Percentiles rank a stretch among this genome's conserved stretches.
Evolutionary conservation across 2,113 vertebrate genomes (phyloP).

Genomic region (Rhegmatorhina hoffmannsi): DNA sequence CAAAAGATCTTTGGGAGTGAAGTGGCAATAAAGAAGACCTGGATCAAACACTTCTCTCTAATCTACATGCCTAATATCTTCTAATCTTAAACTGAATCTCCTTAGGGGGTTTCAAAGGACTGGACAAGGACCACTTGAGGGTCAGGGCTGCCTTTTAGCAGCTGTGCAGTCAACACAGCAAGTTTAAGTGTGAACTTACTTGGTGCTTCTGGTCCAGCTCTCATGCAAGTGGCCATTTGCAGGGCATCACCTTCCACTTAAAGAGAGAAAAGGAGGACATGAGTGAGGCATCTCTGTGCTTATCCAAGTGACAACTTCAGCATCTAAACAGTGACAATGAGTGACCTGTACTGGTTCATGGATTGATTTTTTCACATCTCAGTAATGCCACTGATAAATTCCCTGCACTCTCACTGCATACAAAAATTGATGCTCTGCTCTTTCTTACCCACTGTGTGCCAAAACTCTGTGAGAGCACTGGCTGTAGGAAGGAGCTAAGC

Average conservation of each 20-base stretch:
- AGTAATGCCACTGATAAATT: rapidly evolving
- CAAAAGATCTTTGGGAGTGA: background rate
- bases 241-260: background rate
- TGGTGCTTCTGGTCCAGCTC: background rate
- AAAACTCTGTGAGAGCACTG: background rate
- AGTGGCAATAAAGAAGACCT: background rate
- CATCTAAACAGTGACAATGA: background rate
- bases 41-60: background rate
- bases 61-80: background rate
- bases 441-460: background rate
- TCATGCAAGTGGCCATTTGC: background rate
- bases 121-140: background rate
- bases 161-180: background rate
- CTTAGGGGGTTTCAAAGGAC: background rate
- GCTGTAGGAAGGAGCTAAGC: background rate
- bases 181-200: background rate
- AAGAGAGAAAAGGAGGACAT: background rate
- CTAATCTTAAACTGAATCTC: background rate
- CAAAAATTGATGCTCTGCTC: background rate
- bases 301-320: background rate
- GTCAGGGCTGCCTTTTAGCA: background rate
- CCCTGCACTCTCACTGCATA: background rate
- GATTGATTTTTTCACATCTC: background rate
- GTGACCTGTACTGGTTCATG: background rate
- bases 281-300: background rate